These are phyloP conservation scores for Branchellion lobata DNA, from an alignment of 2,888 invertebrate genomes.

Conservation along the genomic window DNA sequence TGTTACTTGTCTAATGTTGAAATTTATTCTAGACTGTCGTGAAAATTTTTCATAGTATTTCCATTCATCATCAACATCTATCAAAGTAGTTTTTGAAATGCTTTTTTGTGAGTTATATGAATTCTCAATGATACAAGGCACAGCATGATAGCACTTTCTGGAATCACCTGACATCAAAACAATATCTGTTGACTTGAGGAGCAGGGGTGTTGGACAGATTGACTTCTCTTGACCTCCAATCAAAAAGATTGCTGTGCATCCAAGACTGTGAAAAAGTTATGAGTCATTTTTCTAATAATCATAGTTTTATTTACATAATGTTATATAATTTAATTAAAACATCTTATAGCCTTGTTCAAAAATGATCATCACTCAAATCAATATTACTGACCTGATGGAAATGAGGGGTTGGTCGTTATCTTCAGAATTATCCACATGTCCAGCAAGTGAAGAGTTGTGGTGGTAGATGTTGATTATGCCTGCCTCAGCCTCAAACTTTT, in stretches of 20 bases:
- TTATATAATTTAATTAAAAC: not conserved
- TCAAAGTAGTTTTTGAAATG: not conserved
- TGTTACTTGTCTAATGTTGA: conserved; percentile 36
- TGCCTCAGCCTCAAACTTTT: conserved; percentile 71
- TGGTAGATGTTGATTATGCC: conserved; percentile 95
- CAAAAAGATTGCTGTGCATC: conserved; percentile 88
- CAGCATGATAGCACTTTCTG: conserved; percentile 85
- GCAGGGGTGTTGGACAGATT: conserved; percentile 64
- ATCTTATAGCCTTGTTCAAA: too few species aligned
- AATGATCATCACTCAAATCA: too few species aligned
- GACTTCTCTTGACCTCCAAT: conserved; percentile 76
- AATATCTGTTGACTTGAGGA: conserved; percentile 84
- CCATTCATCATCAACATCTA: conserved; percentile 4
- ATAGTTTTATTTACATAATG: not conserved
- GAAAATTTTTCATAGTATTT: conserved; percentile 28
- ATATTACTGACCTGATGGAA: conserved; percentile 73
- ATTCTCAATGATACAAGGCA: conserved; percentile 69
- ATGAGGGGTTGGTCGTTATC: conserved; percentile 83
- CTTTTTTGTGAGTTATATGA: conserved; percentile 6
- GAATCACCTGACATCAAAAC: conserved; percentile 83
- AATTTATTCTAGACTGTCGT: conserved; percentile 27
- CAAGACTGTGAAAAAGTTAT: conserved; percentile 73
- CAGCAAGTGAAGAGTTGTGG: conserved; percentile 84
- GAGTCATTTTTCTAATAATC: not conserved
- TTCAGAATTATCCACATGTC: conserved; percentile 88